Percentiles rank a stretch among this genome's conserved stretches.
These are phyloP conservation scores for Crossaster papposus DNA, from an alignment of 53 echinoderm and acorn worm genomes.

Conservation along the genomic window DNA sequence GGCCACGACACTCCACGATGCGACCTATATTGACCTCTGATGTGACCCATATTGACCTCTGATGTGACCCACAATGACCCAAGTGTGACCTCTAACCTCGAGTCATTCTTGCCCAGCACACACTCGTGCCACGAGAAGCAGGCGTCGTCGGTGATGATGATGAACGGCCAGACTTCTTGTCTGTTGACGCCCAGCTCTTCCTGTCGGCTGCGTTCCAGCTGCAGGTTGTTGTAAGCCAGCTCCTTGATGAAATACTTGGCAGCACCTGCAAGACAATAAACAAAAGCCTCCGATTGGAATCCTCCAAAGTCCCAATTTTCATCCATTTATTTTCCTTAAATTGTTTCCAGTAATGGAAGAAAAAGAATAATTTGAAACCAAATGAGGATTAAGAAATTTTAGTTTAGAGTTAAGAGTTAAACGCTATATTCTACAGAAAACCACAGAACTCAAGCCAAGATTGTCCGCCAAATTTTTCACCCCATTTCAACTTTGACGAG, in stretches of 20 bases:
- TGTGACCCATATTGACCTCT: background rate
- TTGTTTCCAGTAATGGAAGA: no score
- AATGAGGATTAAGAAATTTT: no score
- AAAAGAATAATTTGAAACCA: no score
- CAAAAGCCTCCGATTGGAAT: background rate
- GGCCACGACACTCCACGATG: no score
- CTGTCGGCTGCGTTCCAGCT: slow-evolving; percentile 80
- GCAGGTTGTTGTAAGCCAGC: slow-evolving; percentile 76
- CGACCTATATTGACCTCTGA: background rate
- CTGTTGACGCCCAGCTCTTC: slow-evolving; percentile 76
- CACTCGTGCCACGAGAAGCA: slow-evolving; percentile 81
- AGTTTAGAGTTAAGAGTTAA: background rate
- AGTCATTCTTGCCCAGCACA: slow-evolving; percentile 50
- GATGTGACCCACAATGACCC: slow-evolving; percentile 1
- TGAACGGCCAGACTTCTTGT: slow-evolving; percentile 89
- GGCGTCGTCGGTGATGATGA: slow-evolving; percentile 84
- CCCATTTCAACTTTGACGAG: no score
- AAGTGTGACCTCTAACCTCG: slow-evolving; percentile 54
- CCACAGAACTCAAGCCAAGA: no score
- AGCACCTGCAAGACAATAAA: slow-evolving; percentile 61
- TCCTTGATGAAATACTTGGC: slow-evolving; percentile 95
- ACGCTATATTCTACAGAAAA: background rate
- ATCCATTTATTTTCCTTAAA: no score
- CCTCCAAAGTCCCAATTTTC: no score
- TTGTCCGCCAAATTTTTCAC: no score